A percentile compares a stretch with the other conserved stretches of the same genome.
Conservation (phyloP, 1,140 invertebrate genomes). For the Drosophila littoralis region DNA sequence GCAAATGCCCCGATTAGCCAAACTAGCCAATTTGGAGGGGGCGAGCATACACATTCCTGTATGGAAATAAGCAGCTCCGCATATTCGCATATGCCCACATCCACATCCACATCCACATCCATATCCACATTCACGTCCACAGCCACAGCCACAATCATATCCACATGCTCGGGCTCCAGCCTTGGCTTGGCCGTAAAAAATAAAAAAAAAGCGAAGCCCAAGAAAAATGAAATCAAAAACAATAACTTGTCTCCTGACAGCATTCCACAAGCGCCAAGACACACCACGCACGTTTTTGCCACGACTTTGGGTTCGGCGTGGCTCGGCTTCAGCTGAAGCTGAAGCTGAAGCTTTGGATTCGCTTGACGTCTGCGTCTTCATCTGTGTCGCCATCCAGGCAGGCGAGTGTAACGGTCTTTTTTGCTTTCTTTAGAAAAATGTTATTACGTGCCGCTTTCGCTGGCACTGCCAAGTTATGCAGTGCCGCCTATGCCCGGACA, state of each 20-base stretch:
- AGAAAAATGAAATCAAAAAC: constrained; percentile 83
- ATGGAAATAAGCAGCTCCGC: constrained; percentile 73
- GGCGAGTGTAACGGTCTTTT: constrained; percentile 45
- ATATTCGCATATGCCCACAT: constrained; percentile 40
- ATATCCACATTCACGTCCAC: constrained; percentile 8
- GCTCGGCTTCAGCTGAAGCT: too few species aligned
- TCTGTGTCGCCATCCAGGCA: constrained; percentile 31
- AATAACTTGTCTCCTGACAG: constrained; percentile 82
- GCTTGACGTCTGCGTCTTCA: constrained; percentile 76
- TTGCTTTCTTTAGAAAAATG: constrained; percentile 79
- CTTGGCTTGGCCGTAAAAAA: constrained; percentile 42
- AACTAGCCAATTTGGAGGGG: constrained; percentile 69
- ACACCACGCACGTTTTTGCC: constrained; percentile 63
- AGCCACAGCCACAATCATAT: constrained; percentile 2
- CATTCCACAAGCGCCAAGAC: constrained; percentile 70
- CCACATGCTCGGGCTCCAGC: constrained; percentile 25
- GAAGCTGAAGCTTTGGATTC: too few species aligned
- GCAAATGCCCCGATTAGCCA: constrained; percentile 78
- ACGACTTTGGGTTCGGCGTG: constrained; percentile 11
- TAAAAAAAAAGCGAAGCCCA: constrained; percentile 20
- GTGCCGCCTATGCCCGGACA: constrained; percentile 75
- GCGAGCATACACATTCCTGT: constrained; percentile 36
- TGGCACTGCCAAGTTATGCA: constrained; percentile 75
- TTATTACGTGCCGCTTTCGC: constrained; percentile 80
- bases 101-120: constrained; percentile 10